phyloP scores from a whole-genome alignment of 2,797 vertebrate species.

The Esox masquinongy region DNA sequence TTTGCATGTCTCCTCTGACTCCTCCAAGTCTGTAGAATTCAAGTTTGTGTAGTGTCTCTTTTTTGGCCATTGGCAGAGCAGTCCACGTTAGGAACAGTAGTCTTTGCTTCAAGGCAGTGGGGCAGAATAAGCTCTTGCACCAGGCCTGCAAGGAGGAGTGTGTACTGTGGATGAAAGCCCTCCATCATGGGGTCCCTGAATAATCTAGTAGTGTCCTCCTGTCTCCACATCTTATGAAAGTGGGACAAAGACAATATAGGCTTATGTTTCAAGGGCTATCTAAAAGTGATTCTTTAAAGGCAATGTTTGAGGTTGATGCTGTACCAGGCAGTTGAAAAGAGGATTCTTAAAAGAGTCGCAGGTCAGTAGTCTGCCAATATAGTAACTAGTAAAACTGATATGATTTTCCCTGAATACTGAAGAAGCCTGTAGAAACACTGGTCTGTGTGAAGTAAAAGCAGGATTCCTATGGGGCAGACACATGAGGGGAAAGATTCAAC shows the following conservation, averaged over 20 bases:
- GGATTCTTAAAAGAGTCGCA: slow-evolving; percentile 44
- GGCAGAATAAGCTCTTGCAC: neutral
- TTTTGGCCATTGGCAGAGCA: slow-evolving; percentile 28
- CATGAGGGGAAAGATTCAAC: slow-evolving; percentile 1
- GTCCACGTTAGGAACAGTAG: slow-evolving; percentile 34
- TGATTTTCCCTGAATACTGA: slow-evolving; percentile 70
- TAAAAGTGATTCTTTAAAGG: slow-evolving; percentile 25
- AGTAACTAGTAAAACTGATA: slow-evolving; percentile 63
- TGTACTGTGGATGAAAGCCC: slow-evolving; percentile 8
- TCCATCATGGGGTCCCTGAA: slow-evolving; percentile 28
- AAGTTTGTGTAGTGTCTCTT: slow-evolving; percentile 46
- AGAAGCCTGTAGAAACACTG: slow-evolving; percentile 53
- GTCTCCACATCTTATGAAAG: slow-evolving; percentile 28
- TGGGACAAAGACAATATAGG: slow-evolving; percentile 15
- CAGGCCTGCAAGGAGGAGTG: slow-evolving; percentile 33
- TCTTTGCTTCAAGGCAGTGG: slow-evolving; percentile 38
- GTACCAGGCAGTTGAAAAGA: slow-evolving; percentile 31
- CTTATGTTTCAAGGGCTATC: slow-evolving; percentile 29
- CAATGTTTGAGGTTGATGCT: slow-evolving; percentile 39
- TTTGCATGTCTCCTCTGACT: slow-evolving; percentile 61
- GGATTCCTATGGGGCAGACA: neutral
- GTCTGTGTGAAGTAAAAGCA: slow-evolving; percentile 48
- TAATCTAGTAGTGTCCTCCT: slow-evolving; percentile 25
- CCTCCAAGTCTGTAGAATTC: slow-evolving; percentile 39
- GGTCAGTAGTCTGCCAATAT: slow-evolving; percentile 57